Evolutionary conservation across 2,113 vertebrate species (phyloP), one percentile per base, ranked within the genome.

Genomic region (Sorex araneus): DNA sequence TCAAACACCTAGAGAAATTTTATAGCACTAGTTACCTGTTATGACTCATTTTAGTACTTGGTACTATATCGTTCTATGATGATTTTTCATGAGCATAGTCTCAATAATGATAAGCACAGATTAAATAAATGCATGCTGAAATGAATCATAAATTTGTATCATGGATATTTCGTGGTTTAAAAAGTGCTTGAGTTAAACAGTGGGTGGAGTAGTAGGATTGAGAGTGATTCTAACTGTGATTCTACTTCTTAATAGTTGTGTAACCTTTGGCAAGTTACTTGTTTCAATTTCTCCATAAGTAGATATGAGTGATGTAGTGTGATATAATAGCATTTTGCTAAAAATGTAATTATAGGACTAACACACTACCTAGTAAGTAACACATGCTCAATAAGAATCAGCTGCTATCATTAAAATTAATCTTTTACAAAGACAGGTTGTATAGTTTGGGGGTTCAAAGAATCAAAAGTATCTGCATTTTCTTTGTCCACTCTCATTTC

Each of bases 221-320:
- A 89, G 9, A 89, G 54, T 87, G 81, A 87, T 81, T 93, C n/a
- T 85, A 79, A 90, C 78, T 7, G 54, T 1, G 2, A 79, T 1
- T 64, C 27, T 93, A 43, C 23, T 47, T 93, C 27, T 93, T 93
- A 70, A 64, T 47, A 94, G 45, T 10, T 92, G 25, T 92, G 60
- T 91, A 91, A 90, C 32, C 71, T 87, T 89, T 67, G 64, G 71
- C 34, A 89, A 92, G n/a, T 78, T 82, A 69, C 15, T 82, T 75
- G 27, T 11, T 92, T 92, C 47, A 88, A 78, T 89, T 85, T 95
- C 2, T 23, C 91, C 30, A 75, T 80, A 1, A 66, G 18, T 87
- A 89, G 92, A 75, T 75, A 91, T 25, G 76, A 75, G 87, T 67
- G 66, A 90, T 64, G 8, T 64, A 64, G 40, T 40, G 40, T 40